Evolutionary conservation across 1,140 invertebrate species (phyloP), one percentile per base, ranked within the genome.

Genomic region (Trinorchestia longiramus): DNA sequence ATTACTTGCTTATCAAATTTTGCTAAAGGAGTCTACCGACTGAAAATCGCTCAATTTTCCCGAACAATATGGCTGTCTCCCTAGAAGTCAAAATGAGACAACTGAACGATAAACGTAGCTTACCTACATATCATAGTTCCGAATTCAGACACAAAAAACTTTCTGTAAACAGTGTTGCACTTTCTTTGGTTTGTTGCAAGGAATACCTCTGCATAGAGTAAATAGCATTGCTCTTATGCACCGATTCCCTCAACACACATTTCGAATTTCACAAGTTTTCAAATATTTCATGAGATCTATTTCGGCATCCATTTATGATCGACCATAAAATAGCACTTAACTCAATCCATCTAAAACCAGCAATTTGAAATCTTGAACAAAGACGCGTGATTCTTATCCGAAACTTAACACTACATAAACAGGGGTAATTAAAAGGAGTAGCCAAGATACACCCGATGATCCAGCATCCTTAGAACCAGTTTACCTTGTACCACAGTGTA

Each of bases 381-480:
- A 77, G 62, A 91, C 15, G 41, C 11, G 43, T 91, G 19, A 91
- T 91, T 42, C 88, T 91, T 91, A 91, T 42, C 41, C 41, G 17
- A 43, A 43, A 43, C 11, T 91, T 91, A 23, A 91, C 88, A 91
- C 88, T 43, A 42, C 88, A 91, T 91, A 91, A 91, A 91, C 88
- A 43, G 41, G 19, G 11, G 15, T 44, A 91, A 91, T 91, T 91
- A 91, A 91, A 4, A 91, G 88, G 41, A 43, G 88, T 44, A 43
- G 17, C 19, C 15, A 28, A 43, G 88, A 41, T 44, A 91, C 88
- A 43, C 88, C 88, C 43, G 43, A 91, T 91, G 88, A 28, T 91
- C 88, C 15, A 4, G 88, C 88, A 43, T 11, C 62, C 47, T 23
- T 36, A 77, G 36, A 77, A 77, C 62, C 62, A 77, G 62, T 77